phyloP scores from a whole-genome alignment of 2,113 vertebrate species.

The Megaceryle maxima region DNA sequence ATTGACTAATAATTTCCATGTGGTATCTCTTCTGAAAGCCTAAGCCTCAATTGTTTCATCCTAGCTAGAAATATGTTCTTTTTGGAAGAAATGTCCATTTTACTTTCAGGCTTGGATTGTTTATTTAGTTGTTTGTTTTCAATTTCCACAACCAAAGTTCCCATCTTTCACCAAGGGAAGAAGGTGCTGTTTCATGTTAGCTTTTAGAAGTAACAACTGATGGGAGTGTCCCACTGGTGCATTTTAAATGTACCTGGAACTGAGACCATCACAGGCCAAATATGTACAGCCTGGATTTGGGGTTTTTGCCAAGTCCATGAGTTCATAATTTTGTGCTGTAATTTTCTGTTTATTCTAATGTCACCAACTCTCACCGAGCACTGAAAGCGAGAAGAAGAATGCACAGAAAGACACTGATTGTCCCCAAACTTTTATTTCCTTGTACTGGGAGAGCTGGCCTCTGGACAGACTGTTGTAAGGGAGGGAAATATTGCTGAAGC shows the following conservation, averaged over 20 bases:
- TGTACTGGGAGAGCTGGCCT: slow-evolving; percentile 12
- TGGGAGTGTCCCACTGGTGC: background rate
- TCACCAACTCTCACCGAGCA: background rate
- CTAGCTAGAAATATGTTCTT: background rate
- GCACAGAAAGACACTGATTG: background rate
- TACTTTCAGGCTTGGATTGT: background rate
- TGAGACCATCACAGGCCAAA: background rate
- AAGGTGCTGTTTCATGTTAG: background rate
- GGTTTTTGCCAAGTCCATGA: background rate
- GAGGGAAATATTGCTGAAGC: background rate
- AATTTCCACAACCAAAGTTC: background rate
- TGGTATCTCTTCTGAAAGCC: background rate
- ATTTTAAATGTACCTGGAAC: background rate
- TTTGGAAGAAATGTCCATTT: background rate
- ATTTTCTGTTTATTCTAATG: background rate
- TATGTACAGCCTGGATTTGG: background rate
- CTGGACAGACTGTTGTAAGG: background rate
- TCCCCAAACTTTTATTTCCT: background rate
- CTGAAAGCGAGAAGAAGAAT: background rate
- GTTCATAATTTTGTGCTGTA: background rate
- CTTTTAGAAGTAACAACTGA: background rate
- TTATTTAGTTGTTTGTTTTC: background rate
- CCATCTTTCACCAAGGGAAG: background rate
- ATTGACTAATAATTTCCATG: background rate
- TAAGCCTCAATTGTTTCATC: background rate